A percentile compares a stretch with the other conserved stretches of the same genome.
phyloP scores from a whole-genome alignment of 1,140 invertebrate species.

The Ladona fulva region DNA sequence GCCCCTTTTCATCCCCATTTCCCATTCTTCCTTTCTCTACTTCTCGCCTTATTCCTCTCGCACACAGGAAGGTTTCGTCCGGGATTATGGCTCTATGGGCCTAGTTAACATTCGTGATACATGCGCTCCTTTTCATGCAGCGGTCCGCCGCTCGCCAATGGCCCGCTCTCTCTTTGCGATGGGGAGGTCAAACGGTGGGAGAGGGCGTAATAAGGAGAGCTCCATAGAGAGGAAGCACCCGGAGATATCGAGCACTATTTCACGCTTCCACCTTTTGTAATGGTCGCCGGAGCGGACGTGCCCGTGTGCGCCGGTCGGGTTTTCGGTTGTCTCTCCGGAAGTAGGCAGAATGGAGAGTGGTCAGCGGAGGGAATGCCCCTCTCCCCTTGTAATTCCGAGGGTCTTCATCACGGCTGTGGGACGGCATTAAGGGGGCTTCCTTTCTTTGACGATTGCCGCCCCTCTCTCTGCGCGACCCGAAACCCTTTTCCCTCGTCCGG shows the following conservation, averaged over 20 bases:
- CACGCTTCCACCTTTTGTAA: neutral
- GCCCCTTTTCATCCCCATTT: neutral
- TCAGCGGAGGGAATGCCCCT: no score
- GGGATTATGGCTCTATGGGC: neutral
- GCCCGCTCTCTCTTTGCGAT: no score
- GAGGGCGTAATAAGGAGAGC: neutral
- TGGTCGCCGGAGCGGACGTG: neutral
- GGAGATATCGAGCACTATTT: constrained; percentile 9
- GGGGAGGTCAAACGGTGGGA: neutral
- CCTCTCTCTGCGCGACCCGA: no score
- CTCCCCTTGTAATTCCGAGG: no score
- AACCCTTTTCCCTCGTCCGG: no score
- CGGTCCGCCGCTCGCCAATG: neutral
- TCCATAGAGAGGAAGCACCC: neutral
- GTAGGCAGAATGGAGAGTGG: neutral
- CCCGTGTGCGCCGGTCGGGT: no score
- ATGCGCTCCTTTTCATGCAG: neutral
- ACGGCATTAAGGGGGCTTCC: no score
- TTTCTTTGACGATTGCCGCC: no score
- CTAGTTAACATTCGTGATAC: constrained; percentile 9
- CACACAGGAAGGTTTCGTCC: neutral
- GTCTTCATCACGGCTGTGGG: no score
- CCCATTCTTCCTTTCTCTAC: neutral
- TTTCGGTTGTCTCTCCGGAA: neutral
- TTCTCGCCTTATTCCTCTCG: neutral